Percentiles rank a stretch among this genome's conserved stretches.
phyloP scores from a whole-genome alignment of 2,888 invertebrate species.

The Conops quadrifasciatus region DNA sequence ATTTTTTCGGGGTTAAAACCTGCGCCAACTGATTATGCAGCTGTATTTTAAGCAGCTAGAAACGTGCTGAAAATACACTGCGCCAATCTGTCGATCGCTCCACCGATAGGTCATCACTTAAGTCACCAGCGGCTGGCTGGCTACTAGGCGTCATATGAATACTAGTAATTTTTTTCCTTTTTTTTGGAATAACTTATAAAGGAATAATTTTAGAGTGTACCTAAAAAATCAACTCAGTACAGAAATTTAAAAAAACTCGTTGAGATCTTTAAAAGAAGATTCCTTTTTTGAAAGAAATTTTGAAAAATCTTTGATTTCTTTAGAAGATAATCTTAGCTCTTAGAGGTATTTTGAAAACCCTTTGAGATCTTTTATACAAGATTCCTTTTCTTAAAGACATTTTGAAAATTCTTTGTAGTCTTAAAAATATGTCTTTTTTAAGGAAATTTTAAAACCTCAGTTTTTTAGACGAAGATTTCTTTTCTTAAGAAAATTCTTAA shows the following conservation, averaged over 20 bases:
- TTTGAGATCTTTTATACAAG: no score
- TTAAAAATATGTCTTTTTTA: no score
- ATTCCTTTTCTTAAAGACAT: no score
- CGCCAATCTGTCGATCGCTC: neutral
- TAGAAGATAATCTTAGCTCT: no score
- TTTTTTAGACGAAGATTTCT: no score
- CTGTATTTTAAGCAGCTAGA: slow-evolving; percentile 35
- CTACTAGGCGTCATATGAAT: neutral
- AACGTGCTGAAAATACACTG: slow-evolving; percentile 18
- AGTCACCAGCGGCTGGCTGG: neutral
- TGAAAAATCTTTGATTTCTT: no score
- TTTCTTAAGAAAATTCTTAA: no score
- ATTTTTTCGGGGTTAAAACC: slow-evolving; percentile 46
- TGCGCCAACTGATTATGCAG: slow-evolving; percentile 46
- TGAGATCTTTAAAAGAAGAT: neutral
- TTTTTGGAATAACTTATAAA: neutral
- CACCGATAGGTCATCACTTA: neutral
- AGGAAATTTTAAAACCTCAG: no score
- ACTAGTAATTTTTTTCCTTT: neutral
- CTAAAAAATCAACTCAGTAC: neutral
- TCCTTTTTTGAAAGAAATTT: neutral
- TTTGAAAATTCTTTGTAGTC: no score
- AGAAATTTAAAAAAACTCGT: neutral
- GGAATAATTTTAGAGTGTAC: neutral
- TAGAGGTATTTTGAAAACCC: no score